Evolutionary conservation across 2,113 vertebrate species (phyloP).

Genomic region (Cettia cetti): DNA sequence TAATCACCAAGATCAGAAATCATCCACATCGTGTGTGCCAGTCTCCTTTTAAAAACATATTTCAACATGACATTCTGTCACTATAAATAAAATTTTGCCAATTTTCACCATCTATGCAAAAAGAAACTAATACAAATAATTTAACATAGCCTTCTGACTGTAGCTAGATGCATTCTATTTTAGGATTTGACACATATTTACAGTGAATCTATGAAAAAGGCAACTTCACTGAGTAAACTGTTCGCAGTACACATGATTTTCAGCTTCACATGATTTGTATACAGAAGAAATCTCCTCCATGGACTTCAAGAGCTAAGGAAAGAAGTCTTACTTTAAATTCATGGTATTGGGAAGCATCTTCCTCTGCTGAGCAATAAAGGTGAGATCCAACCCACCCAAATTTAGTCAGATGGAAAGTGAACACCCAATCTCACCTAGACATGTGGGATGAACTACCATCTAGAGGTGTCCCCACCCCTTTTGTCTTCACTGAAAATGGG

Average conservation of each 20-base stretch:
- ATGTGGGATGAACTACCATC: neutral
- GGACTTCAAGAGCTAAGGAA: neutral
- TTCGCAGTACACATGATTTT: neutral
- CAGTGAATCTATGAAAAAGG: neutral
- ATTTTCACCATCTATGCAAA: neutral
- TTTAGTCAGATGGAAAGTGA: neutral
- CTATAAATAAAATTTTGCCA: neutral
- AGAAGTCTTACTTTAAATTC: neutral
- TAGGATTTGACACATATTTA: neutral
- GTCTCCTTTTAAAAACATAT: neutral
- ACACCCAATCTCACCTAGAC: neutral
- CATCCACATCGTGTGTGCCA: neutral
- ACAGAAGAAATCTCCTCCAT: neutral
- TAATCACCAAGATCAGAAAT: neutral
- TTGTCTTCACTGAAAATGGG: neutral
- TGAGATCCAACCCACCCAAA: neutral
- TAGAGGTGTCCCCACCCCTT: neutral
- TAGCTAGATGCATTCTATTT: neutral
- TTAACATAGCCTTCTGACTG: neutral
- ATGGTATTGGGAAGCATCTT: neutral
- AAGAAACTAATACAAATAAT: neutral
- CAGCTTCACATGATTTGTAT: neutral
- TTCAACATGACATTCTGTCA: neutral
- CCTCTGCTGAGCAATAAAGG: neutral
- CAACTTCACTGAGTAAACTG: neutral